phyloP scores from a whole-genome alignment of 1,140 invertebrate genomes.

The Drosophila nikananu region DNA sequence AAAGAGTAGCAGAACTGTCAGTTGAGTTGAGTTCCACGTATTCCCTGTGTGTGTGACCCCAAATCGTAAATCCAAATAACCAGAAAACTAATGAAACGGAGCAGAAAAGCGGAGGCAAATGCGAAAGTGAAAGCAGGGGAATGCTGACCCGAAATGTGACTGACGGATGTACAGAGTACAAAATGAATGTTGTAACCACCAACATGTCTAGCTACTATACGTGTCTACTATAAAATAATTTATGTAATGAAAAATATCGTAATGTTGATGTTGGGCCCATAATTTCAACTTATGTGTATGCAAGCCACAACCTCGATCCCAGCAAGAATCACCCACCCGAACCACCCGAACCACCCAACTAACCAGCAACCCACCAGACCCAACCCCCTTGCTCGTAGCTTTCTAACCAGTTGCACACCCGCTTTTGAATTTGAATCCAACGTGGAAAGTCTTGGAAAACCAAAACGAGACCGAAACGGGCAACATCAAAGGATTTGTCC shows the following conservation, averaged over 20 bases:
- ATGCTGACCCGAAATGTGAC: conserved; percentile 66
- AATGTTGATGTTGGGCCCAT: conserved; percentile 85
- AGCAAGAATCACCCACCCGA: conserved; percentile 29
- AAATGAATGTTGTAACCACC: conserved; percentile 80
- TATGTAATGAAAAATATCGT: conserved; percentile 86
- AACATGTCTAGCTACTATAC: conserved; percentile 82
- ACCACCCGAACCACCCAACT: conserved; percentile 26
- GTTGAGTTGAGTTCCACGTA: conserved; percentile 49
- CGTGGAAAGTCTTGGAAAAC: conserved; percentile 21
- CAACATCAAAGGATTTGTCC: conserved; percentile 37
- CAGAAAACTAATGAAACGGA: conserved; percentile 25
- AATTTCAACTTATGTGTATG: conserved; percentile 67
- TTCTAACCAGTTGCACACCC: conserved; percentile 53
- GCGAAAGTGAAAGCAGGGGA: conserved; percentile 12
- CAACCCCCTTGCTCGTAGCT: conserved; percentile 41
- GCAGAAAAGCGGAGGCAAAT: neutral
- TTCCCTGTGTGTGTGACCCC: conserved; percentile 68
- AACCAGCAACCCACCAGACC: conserved; percentile 25
- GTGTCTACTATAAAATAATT: conserved; percentile 85
- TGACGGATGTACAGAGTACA: conserved; percentile 81
- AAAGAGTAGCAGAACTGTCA: conserved; percentile 37
- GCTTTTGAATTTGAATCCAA: conserved; percentile 31
- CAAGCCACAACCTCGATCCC: conserved; percentile 53
- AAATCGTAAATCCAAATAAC: conserved; percentile 37
- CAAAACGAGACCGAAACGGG: conserved; percentile 9